A percentile compares a stretch with the other conserved stretches of the same genome.
phyloP scores from a whole-genome alignment of 2,113 vertebrate species.

The Barbus barbus region DNA sequence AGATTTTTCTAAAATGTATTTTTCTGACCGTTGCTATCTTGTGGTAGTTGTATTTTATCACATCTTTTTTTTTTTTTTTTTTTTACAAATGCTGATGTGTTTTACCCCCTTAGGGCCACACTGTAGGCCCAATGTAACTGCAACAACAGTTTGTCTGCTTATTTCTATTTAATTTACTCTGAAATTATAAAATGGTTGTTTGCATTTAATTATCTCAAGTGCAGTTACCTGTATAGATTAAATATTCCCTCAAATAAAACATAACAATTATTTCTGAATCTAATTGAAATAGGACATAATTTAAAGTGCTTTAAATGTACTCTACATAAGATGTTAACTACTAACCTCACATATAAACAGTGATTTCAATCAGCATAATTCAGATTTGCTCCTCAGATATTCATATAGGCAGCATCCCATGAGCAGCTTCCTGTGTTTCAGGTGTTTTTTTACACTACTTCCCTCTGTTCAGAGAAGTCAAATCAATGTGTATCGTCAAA shows the following conservation, averaged over 20 bases:
- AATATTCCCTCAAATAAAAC: not conserved
- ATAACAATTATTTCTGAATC: not conserved
- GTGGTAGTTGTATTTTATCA: no score
- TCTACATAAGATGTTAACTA: not conserved
- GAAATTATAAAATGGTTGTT: not conserved
- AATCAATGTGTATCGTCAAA: slow-evolving; percentile 82
- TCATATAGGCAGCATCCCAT: not conserved
- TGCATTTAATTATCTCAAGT: not conserved
- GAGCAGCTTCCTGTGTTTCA: not conserved
- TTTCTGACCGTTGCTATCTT: not conserved
- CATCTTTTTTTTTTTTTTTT: no score
- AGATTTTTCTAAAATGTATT: no score
- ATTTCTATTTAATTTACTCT: not conserved
- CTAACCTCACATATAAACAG: not conserved
- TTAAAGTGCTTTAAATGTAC: not conserved
- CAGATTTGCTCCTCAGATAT: not conserved
- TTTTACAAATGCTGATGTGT: no score
- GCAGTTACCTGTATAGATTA: not conserved
- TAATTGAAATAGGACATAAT: not conserved
- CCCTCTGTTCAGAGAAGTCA: slow-evolving; percentile 69
- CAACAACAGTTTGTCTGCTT: not conserved
- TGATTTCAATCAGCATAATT: not conserved
- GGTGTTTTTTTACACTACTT: not conserved
- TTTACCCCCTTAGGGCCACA: no score
- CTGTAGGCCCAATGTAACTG: not conserved